These are phyloP conservation scores for Ophonus ardosiacus DNA, from an alignment of 2,888 invertebrate genomes.

Conservation along the genomic window DNA sequence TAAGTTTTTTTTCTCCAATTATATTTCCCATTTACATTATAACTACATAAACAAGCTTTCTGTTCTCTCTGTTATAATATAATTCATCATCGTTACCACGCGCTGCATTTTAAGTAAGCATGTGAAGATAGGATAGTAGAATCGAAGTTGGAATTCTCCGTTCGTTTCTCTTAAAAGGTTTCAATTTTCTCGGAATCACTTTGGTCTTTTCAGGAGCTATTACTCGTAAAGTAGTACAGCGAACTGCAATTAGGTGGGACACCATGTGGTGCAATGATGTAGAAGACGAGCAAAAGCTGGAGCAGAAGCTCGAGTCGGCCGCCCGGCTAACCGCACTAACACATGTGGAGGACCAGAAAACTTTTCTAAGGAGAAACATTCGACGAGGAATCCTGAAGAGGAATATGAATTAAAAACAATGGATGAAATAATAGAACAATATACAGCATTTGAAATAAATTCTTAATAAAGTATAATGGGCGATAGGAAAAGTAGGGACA, in stretches of 20 bases:
- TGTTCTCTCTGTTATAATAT: background rate
- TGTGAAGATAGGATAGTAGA: slow-evolving; percentile 7
- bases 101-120: slow-evolving; percentile 31
- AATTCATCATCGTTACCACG: background rate
- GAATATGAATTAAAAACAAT: too few species aligned
- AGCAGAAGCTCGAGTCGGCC: background rate
- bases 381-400: background rate
- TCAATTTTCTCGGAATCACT: slow-evolving; percentile 64
- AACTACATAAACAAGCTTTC: background rate
- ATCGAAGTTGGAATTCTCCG: slow-evolving; percentile 49
- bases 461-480: too few species aligned
- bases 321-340: background rate
- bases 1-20: too few species aligned
- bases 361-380: background rate
- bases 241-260: slow-evolving; percentile 62
- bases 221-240: slow-evolving; percentile 63
- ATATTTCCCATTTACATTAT: background rate
- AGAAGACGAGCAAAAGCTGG: slow-evolving; percentile 34
- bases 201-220: slow-evolving; percentile 60
- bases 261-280: slow-evolving; percentile 61
- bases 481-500: too few species aligned
- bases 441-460: too few species aligned
- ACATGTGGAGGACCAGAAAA: background rate
- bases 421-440: too few species aligned
- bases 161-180: slow-evolving; percentile 58